Percentiles rank a stretch among this genome's conserved stretches.
Conservation (phyloP, 2,888 invertebrate genomes). For the Archips xylosteana region DNA sequence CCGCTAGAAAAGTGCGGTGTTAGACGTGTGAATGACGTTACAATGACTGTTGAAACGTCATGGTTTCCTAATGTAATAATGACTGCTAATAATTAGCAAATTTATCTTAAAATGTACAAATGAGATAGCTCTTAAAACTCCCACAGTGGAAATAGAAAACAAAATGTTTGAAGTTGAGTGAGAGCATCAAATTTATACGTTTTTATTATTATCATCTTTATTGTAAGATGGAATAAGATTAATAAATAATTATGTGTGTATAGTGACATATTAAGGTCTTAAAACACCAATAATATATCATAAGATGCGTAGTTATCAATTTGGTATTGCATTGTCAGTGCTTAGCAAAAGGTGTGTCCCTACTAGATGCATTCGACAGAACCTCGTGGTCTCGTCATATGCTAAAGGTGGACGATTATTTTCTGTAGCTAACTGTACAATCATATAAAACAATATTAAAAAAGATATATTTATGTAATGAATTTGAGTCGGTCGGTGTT, state of each 20-base stretch:
- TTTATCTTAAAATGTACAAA: neutral
- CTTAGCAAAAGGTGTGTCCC: neutral
- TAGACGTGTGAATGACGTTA: neutral
- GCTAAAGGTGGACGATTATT: neutral
- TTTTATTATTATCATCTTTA: neutral
- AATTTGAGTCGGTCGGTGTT: slow-evolving; percentile 52
- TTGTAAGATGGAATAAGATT: neutral
- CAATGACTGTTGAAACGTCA: neutral
- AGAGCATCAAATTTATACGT: neutral
- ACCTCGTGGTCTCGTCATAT: neutral
- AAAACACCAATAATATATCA: neutral
- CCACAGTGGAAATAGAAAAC: neutral
- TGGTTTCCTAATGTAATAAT: neutral
- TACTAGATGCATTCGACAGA: too few species aligned
- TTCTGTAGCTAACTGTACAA: slow-evolving; percentile 22
- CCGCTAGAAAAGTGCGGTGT: slow-evolving; percentile 4
- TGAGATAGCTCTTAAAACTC: neutral
- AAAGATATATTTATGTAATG: slow-evolving; percentile 42
- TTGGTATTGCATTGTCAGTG: neutral
- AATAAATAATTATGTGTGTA: neutral
- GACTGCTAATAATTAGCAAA: neutral
- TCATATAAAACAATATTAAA: slow-evolving; percentile 17
- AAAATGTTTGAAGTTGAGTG: neutral
- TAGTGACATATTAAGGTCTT: slow-evolving; percentile 4
- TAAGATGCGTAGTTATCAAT: neutral